These are phyloP conservation scores for Dendrolimus punctatus DNA, from an alignment of 1,140 invertebrate species.

Conservation along the genomic window DNA sequence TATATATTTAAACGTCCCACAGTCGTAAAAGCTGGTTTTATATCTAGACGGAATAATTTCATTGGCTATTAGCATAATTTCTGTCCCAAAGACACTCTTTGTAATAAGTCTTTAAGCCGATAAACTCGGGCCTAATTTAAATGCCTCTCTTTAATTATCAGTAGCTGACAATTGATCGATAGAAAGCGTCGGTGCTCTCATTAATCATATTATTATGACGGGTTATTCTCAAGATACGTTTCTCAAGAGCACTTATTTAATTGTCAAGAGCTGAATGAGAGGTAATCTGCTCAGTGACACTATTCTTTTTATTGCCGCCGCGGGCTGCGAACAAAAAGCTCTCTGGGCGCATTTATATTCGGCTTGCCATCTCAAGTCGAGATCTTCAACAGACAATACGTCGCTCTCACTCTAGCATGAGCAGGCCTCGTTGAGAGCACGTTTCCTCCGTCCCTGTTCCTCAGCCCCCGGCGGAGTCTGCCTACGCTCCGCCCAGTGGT, in stretches of 20 bases:
- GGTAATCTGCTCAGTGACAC: conserved; percentile 67
- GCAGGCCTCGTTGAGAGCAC: conserved; percentile 19
- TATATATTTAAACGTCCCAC: not conserved
- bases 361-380: conserved; percentile 47
- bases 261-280: conserved; percentile 66
- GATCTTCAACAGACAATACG: conserved; percentile 37
- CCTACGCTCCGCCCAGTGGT: conserved; percentile 67
- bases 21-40: not conserved
- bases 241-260: conserved; percentile 66
- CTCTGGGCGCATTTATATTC: conserved; percentile 49
- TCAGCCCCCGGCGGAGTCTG: conserved; percentile 58
- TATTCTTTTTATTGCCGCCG: conserved; percentile 62
- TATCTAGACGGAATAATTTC: conserved; percentile 12
- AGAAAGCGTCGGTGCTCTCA: conserved; percentile 44
- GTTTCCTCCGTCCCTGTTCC: conserved; percentile 49
- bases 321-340: conserved; percentile 63
- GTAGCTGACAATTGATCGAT: conserved; percentile 61
- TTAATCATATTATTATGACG: conserved; percentile 64
- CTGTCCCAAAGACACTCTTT: conserved; percentile 1
- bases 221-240: conserved; percentile 44
- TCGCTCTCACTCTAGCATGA: conserved; percentile 40
- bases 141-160: conserved; percentile 50
- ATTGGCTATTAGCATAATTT: conserved; percentile 5
- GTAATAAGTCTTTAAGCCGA: conserved; percentile 17
- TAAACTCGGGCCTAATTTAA: conserved; percentile 27